These are phyloP conservation scores for Branchinecta lindahli DNA, from an alignment of 1,140 invertebrate genomes.

Conservation along the genomic window DNA sequence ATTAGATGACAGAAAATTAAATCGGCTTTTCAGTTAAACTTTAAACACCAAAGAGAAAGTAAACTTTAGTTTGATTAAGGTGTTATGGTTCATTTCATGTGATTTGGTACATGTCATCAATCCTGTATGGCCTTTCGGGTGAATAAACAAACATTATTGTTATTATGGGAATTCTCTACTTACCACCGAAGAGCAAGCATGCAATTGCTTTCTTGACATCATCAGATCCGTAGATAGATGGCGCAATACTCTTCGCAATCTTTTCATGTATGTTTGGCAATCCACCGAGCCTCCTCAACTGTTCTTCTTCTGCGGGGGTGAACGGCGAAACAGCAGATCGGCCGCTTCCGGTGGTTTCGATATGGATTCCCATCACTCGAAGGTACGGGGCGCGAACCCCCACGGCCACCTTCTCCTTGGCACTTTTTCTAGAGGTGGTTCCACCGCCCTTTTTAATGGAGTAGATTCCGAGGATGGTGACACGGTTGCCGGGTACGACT, in stretches of 20 bases:
- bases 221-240: slow-evolving; percentile 83
- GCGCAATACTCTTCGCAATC: slow-evolving; percentile 80
- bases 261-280: slow-evolving; percentile 76
- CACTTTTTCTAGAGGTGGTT: slow-evolving; percentile 39
- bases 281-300: slow-evolving; percentile 68
- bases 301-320: slow-evolving; percentile 69
- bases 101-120: no score
- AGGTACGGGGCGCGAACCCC: slow-evolving; percentile 89
- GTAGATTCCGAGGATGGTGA: slow-evolving; percentile 85
- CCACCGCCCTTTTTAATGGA: slow-evolving; percentile 81
- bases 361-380: slow-evolving; percentile 76
- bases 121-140: no score
- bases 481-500: slow-evolving; percentile 89
- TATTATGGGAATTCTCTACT: background rate
- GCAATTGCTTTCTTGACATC: slow-evolving; percentile 98
- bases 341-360: slow-evolving; percentile 65
- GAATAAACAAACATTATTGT: no score
- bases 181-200: slow-evolving; percentile 83
- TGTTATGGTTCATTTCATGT: no score
- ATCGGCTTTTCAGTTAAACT: no score
- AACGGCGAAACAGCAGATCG: slow-evolving; percentile 29
- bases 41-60: no score
- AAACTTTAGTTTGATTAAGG: no score
- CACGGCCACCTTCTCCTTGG: slow-evolving; percentile 68
- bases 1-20: no score